A percentile compares a stretch with the other conserved stretches of the same genome.
Evolutionary conservation across 2,888 invertebrate species (phyloP).

Genomic region (Hedychridium roseum): DNA sequence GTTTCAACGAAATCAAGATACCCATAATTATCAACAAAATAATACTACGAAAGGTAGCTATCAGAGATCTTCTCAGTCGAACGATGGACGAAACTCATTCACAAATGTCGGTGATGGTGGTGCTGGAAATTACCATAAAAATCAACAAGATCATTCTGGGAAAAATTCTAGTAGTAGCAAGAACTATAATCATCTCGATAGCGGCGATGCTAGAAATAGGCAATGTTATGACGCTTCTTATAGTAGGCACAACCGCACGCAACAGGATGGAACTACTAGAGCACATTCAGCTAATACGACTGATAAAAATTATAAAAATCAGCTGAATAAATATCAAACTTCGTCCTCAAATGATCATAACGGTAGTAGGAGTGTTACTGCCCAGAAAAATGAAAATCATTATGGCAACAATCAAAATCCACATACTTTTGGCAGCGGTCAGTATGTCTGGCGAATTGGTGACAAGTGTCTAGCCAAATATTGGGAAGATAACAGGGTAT

Average conservation of each 20-base stretch:
- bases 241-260: constrained; percentile 43
- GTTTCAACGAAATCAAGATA: constrained; percentile 67
- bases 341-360: constrained; percentile 24
- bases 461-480: constrained; percentile 90
- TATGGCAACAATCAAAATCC: constrained; percentile 39
- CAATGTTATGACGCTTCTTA: constrained; percentile 39
- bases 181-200: constrained; percentile 41
- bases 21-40: constrained; percentile 43
- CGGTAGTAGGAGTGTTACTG: constrained; percentile 20
- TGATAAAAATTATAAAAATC: constrained; percentile 47
- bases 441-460: constrained; percentile 76
- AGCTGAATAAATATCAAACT: constrained; percentile 41
- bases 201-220: constrained; percentile 36
- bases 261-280: constrained; percentile 40
- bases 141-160: constrained; percentile 35
- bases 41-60: constrained; percentile 32
- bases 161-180: constrained; percentile 35
- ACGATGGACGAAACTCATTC: constrained; percentile 45
- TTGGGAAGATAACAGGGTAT: constrained; percentile 90
- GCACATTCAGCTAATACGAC: constrained; percentile 27
- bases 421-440: constrained; percentile 38
- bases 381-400: constrained; percentile 41
- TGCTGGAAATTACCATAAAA: constrained; percentile 34
- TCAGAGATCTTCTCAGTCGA: constrained; percentile 36
- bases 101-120: constrained; percentile 29